phyloP scores from a whole-genome alignment of 2,113 vertebrate genomes.

The Okapia johnstoni region DNA sequence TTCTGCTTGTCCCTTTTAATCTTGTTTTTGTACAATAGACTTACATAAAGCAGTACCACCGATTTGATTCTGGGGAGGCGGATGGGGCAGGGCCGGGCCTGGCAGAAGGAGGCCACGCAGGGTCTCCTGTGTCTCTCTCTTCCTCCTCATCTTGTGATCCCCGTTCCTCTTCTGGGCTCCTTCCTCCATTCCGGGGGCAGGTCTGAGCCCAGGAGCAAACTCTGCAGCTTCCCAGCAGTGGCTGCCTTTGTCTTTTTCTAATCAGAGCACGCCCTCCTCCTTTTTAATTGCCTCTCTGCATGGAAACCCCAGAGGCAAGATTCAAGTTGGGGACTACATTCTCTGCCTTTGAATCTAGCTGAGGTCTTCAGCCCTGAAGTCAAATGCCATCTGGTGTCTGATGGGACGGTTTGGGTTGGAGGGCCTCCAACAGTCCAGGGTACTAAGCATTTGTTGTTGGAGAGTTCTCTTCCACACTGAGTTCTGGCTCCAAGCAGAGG shows the following conservation, averaged over 20 bases:
- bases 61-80: conserved; percentile 44
- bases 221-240: background rate
- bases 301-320: conserved; percentile 4
- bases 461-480: rapidly evolving
- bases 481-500: background rate
- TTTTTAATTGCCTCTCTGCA: conserved; percentile 28
- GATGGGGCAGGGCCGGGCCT: conserved; percentile 51
- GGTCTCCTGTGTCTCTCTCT: background rate
- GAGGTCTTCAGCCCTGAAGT: background rate
- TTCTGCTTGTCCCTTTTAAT: conserved; percentile 80
- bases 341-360: background rate
- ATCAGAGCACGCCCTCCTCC: background rate
- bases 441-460: background rate
- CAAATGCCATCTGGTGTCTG: conserved; percentile 40
- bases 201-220: background rate
- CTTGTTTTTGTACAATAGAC: conserved; percentile 74
- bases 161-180: background rate
- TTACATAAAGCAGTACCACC: conserved; percentile 64
- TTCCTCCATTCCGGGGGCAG: background rate
- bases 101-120: background rate
- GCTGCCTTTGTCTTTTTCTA: background rate
- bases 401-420: background rate
- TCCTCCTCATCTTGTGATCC: background rate
- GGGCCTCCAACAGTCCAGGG: background rate
- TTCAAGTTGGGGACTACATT: background rate